Evolutionary conservation across 2,888 invertebrate genomes (phyloP).

Genomic region (Phrixothrix hirtus): DNA sequence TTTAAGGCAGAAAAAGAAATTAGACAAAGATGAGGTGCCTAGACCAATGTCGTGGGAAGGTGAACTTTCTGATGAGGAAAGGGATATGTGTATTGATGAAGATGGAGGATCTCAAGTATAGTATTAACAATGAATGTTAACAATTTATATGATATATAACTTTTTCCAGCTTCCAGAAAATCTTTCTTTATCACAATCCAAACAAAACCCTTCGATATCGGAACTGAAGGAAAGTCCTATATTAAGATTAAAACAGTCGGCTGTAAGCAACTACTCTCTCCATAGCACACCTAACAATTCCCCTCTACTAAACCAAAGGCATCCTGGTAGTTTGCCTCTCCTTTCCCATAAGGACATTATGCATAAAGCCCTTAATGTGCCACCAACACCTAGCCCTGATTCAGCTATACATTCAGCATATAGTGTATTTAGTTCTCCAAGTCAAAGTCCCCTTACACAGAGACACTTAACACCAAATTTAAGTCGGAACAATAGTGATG

Average conservation of each 20-base stretch:
- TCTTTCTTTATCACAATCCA: constrained; percentile 46
- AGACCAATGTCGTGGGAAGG: constrained; percentile 96
- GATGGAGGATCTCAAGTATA: constrained; percentile 39
- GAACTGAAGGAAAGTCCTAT: constrained; percentile 57
- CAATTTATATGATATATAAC: constrained; percentile 8
- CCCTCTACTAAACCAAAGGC: constrained; percentile 67
- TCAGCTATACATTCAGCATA: constrained; percentile 90
- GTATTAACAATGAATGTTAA: background rate
- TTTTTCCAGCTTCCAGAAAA: constrained; percentile 50
- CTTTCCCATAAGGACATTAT: constrained; percentile 53
- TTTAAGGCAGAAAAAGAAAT: constrained; percentile 50
- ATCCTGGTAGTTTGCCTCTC: constrained; percentile 50
- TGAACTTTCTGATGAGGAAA: constrained; percentile 85
- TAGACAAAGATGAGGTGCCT: constrained; percentile 55
- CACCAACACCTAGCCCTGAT: constrained; percentile 84
- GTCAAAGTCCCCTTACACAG: constrained; percentile 83
- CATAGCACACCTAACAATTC: constrained; percentile 70
- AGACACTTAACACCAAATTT: constrained; percentile 81
- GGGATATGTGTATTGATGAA: constrained; percentile 52
- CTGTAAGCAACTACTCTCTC: constrained; percentile 64
- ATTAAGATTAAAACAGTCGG: constrained; percentile 57
- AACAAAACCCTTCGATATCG: constrained; percentile 39
- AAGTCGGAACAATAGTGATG: constrained; percentile 88
- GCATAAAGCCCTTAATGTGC: constrained; percentile 65
- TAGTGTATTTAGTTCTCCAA: constrained; percentile 80